These are phyloP conservation scores for Leucoptera coffeella DNA, from an alignment of 2,888 invertebrate species.

Conservation along the genomic window DNA sequence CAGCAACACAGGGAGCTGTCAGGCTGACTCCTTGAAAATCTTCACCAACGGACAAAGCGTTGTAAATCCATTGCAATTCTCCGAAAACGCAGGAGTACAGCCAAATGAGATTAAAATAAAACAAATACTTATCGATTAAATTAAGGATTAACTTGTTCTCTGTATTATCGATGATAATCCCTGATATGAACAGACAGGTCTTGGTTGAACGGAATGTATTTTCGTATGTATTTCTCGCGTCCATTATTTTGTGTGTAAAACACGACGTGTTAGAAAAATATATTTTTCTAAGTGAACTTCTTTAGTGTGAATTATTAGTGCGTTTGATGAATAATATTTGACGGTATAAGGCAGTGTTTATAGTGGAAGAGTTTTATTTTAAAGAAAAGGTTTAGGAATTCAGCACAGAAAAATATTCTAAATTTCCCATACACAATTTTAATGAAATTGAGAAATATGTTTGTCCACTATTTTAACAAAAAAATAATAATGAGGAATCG, in stretches of 20 bases:
- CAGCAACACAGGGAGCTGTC: slow-evolving; percentile 17
- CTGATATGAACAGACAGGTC: slow-evolving; percentile 13
- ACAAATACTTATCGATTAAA: slow-evolving; percentile 11
- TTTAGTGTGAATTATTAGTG: background rate
- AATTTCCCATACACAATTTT: too few relatives aligned
- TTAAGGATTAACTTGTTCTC: slow-evolving; percentile 7
- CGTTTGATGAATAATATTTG: too few relatives aligned
- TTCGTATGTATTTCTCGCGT: slow-evolving; percentile 1
- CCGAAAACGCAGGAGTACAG: slow-evolving; percentile 17
- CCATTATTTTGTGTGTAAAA: too few relatives aligned
- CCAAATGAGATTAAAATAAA: slow-evolving; percentile 15
- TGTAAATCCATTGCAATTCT: slow-evolving; percentile 17
- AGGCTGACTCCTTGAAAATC: slow-evolving; percentile 18
- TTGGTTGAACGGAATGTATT: slow-evolving; percentile 4
- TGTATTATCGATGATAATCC: slow-evolving; percentile 12
- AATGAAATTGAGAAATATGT: too few relatives aligned
- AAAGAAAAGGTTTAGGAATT: too few relatives aligned
- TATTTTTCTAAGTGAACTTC: background rate
- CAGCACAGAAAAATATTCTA: too few relatives aligned
- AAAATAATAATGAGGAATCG: too few relatives aligned
- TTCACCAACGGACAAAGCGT: slow-evolving; percentile 14
- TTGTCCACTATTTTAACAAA: too few relatives aligned
- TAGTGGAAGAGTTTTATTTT: too few relatives aligned
- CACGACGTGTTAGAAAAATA: slow-evolving; percentile 1
- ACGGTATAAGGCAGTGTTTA: too few relatives aligned